Evolutionary conservation across 2,797 vertebrate species (phyloP), one percentile per base, ranked within the genome.

Genomic region (Nannoperca obscura): DNA sequence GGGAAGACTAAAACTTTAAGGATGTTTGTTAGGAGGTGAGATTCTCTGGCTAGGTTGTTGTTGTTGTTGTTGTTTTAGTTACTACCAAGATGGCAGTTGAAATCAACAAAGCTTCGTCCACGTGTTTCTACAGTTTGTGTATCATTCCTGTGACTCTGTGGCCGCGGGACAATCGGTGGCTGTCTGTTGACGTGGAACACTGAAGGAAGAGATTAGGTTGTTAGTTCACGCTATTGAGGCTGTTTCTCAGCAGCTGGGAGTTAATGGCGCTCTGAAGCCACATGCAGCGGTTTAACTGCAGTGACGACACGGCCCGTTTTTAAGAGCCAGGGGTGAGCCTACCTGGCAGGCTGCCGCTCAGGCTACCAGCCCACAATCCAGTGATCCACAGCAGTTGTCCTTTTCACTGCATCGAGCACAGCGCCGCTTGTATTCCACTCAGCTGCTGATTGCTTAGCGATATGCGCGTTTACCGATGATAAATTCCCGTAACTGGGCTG

Each of bases 291-390:
- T 82, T 80, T 79, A 68, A 75, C 67, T 38, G 72, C 13, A 10
- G 66, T 24, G 63, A 86, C 64, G 76, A 84, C 61, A 44, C 78
- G 30, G 81, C 55, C 64, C 71, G 82, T 27, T 27, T 82, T 80
- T 59, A 20, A 76, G 71, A 78, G 87, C 80, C 57, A 22, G 89
- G 92, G 88, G 91, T 92, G 92, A 68, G 30, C 85, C 80, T 83
- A 91, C 82, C 86, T 93, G 89, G 90, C 91, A 84, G 71, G 40
- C 82, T 62, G 88, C 88, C 89, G 86, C 80, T 84, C 36, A 4
- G 54, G 57, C 88, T 71, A 82, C 92, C 82, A 86, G 76, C 83
- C 63, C 80, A 85, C 85, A 86, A 89, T 84, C 78, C 88, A 82
- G n/a, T 66, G 68, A 87, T 89, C 75, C 67, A 79, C 72, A 86